phyloP scores from a whole-genome alignment of 2,113 vertebrate genomes.

The Alectura lathami region DNA sequence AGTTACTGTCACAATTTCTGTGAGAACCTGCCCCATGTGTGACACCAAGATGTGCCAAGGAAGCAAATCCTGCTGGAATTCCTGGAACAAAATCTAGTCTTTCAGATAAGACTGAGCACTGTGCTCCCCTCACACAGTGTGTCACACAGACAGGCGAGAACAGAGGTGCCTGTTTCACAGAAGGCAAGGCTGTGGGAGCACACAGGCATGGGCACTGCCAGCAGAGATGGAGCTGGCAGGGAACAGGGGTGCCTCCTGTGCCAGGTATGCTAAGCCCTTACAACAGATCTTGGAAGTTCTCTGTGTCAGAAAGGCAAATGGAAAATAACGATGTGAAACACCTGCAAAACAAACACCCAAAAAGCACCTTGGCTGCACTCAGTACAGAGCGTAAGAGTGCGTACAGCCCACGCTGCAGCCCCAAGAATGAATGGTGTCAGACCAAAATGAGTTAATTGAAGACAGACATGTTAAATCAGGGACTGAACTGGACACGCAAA shows the following conservation, averaged over 20 bases:
- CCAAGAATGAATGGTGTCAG: not conserved
- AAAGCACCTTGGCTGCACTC: not conserved
- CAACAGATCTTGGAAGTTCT: rapidly evolving
- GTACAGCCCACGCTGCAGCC: not conserved
- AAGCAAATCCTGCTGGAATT: not conserved
- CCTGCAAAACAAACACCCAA: not conserved
- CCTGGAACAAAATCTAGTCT: not conserved
- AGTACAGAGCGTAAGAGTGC: not conserved
- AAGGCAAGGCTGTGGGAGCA: not conserved
- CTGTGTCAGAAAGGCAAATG: not conserved
- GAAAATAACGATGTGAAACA: not conserved
- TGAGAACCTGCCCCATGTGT: not conserved
- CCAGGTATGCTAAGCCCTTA: not conserved
- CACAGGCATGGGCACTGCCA: not conserved
- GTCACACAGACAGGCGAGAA: not conserved
- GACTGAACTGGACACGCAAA: not conserved
- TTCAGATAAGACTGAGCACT: not conserved
- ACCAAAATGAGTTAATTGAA: not conserved
- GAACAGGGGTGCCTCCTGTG: not conserved
- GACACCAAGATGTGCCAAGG: not conserved
- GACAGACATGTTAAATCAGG: not conserved
- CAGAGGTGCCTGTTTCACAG: not conserved
- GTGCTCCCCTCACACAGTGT: not conserved
- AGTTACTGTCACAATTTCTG: not conserved
- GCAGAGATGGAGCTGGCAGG: not conserved